Evolutionary conservation across 2,797 vertebrate species (phyloP).

Genomic region (Pteronotus mesoamericanus): DNA sequence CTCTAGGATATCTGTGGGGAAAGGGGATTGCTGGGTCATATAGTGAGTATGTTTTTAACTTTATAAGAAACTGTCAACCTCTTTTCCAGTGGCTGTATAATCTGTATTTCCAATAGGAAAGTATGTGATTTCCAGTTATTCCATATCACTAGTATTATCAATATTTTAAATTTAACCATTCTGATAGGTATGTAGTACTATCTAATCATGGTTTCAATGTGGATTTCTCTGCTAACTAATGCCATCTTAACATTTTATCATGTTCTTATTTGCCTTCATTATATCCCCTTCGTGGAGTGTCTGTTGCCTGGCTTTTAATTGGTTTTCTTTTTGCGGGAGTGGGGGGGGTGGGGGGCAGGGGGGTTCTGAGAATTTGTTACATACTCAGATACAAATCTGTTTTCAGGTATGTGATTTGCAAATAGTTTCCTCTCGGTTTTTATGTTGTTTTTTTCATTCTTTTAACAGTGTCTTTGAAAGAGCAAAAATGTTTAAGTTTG

Average conservation of each 20-base stretch:
- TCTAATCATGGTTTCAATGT: background rate
- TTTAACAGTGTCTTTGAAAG: background rate
- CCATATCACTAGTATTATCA: background rate
- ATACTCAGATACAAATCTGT: background rate
- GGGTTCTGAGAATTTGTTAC: background rate
- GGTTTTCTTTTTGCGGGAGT: background rate
- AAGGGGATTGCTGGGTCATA: background rate
- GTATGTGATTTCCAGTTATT: background rate
- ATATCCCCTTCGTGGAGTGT: background rate
- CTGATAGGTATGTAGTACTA: background rate
- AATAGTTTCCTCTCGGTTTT: background rate
- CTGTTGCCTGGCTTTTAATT: background rate
- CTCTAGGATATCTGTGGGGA: background rate
- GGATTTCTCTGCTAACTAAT: background rate
- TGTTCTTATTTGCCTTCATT: background rate
- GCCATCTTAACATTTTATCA: background rate
- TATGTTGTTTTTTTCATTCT: constrained; percentile 2
- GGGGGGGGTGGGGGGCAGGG: too few relatives aligned
- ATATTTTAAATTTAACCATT: background rate
- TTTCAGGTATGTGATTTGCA: constrained; percentile 1
- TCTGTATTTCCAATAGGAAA: background rate
- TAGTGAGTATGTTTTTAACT: background rate
- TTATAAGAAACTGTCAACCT: background rate
- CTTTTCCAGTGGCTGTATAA: background rate
- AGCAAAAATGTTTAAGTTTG: constrained; percentile 14